Percentiles rank a stretch among this genome's conserved stretches.
phyloP scores from a whole-genome alignment of 1,140 invertebrate species.

The Caerostris darwini region DNA sequence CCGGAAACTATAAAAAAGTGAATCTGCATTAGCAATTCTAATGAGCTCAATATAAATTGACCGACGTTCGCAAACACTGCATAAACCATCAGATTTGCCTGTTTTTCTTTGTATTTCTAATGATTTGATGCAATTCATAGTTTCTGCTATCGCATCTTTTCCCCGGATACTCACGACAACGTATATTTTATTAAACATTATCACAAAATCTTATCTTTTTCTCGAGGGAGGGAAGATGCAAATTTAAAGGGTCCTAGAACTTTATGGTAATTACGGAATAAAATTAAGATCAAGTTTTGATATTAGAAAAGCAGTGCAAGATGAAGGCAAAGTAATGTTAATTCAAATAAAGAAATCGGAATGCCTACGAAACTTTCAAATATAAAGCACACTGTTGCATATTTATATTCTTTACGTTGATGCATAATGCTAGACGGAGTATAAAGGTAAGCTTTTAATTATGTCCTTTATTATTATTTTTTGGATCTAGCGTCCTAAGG shows the following conservation, averaged over 20 bases:
- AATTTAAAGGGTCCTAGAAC: background rate
- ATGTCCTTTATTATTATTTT: conserved; percentile 37
- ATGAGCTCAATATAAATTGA: background rate
- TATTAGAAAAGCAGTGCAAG: background rate
- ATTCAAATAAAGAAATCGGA: background rate
- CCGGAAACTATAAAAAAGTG: background rate
- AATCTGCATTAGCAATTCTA: background rate
- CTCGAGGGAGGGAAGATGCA: background rate
- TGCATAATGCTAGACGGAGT: conserved; percentile 36
- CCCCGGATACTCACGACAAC: background rate
- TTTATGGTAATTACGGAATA: background rate
- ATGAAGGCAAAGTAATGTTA: background rate
- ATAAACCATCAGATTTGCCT: background rate
- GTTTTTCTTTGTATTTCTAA: background rate
- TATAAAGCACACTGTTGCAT: background rate
- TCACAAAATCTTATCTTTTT: background rate
- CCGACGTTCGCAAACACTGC: background rate
- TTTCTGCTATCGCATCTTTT: background rate
- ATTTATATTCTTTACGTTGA: conserved; percentile 25
- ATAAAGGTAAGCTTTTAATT: conserved; percentile 64
- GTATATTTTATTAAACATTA: background rate
- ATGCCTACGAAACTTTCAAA: background rate
- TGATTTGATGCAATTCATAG: background rate
- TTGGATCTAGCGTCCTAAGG: conserved; percentile 63
- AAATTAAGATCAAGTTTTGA: conserved; percentile 2